These are phyloP conservation scores for Osmerus eperlanus DNA, from an alignment of 2,113 vertebrate species.

Conservation along the genomic window DNA sequence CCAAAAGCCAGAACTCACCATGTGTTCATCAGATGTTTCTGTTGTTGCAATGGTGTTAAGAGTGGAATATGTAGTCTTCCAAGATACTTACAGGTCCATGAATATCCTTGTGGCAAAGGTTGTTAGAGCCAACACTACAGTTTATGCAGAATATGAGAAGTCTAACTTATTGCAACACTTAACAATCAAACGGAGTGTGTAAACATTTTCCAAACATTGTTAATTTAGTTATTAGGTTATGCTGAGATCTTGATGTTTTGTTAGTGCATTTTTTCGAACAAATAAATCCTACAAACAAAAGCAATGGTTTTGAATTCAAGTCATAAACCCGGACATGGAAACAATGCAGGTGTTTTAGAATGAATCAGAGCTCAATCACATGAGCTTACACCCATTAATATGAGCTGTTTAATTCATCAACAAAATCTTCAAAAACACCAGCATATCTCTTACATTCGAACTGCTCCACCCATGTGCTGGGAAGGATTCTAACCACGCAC, in stretches of 20 bases:
- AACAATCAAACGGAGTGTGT: neutral
- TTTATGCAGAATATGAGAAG: neutral
- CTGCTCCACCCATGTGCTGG: constrained; percentile 27
- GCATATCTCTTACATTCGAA: constrained; percentile 32
- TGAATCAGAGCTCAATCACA: neutral
- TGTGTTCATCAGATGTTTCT: constrained; percentile 61
- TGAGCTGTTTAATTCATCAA: constrained; percentile 40
- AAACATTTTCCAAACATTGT: neutral
- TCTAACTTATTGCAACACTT: neutral
- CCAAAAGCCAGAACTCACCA: constrained; percentile 33
- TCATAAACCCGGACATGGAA: too few species aligned
- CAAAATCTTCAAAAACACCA: constrained; percentile 35
- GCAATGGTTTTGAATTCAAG: too few species aligned
- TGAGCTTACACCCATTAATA: constrained; percentile 21
- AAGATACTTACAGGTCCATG: constrained; percentile 28
- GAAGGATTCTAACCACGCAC: constrained; percentile 35
- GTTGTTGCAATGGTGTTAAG: constrained; percentile 42
- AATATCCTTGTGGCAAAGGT: constrained; percentile 9
- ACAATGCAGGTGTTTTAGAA: too few species aligned
- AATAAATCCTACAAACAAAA: too few species aligned
- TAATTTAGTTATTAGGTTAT: neutral
- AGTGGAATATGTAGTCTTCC: constrained; percentile 48
- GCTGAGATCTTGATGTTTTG: too few species aligned
- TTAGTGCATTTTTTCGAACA: too few species aligned
- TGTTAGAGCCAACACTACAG: too few species aligned